Evolutionary conservation across 2,113 vertebrate genomes (phyloP).

Genomic region (Tretioscincus oriximinensis): DNA sequence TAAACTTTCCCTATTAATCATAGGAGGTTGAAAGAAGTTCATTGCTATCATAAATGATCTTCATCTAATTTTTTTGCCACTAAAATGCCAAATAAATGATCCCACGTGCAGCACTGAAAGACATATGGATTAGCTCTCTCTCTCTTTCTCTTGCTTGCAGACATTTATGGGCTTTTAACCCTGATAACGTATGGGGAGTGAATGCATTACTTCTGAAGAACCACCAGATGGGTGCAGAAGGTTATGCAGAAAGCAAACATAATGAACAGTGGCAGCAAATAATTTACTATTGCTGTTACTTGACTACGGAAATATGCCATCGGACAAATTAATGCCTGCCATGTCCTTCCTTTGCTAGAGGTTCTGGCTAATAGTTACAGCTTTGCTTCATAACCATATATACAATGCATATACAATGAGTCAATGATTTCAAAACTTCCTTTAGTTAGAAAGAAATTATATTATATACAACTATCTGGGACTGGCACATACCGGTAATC

Average conservation of each 20-base stretch:
- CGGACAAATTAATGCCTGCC: conserved; percentile 18
- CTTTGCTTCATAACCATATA: conserved; percentile 10
- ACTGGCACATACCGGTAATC: background rate
- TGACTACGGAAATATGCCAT: conserved; percentile 8
- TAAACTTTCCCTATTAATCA: background rate
- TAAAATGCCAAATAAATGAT: background rate
- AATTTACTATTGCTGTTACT: conserved; percentile 28
- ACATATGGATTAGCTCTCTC: background rate
- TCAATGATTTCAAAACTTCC: conserved; percentile 8
- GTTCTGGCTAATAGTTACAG: background rate
- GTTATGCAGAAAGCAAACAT: rapidly evolving
- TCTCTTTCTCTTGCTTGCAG: background rate
- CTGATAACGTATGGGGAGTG: background rate
- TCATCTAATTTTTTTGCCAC: background rate
- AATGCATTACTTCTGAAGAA: background rate
- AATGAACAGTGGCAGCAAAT: conserved; percentile 19
- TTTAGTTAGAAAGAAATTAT: conserved; percentile 18
- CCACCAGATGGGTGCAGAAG: background rate
- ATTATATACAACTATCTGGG: rapidly evolving
- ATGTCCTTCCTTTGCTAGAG: background rate
- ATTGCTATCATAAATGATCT: background rate
- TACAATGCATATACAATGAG: background rate
- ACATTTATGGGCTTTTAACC: background rate
- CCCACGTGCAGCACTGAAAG: background rate
- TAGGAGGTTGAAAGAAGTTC: background rate